Conservation (phyloP, 30 jellyfish, hydroid and myxozoan species). For the Pseudorhiza aurosa region DNA sequence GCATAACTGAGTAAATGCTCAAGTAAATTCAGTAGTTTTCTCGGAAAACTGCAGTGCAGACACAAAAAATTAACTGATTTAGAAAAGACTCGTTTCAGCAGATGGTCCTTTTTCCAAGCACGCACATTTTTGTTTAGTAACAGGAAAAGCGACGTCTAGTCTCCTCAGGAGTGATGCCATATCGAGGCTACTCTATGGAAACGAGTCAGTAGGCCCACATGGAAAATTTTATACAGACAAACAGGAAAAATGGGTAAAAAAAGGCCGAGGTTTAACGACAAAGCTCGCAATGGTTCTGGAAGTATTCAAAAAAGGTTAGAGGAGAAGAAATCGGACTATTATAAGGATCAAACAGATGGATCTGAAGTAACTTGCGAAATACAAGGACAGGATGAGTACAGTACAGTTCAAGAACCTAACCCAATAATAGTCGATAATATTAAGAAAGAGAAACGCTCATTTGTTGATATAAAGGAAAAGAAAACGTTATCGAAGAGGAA, state of each 20-base stretch:
- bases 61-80: no score
- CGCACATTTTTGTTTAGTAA: no score
- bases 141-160: no score
- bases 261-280: background rate
- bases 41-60: no score
- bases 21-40: no score
- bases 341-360: background rate
- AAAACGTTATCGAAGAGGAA: conserved; percentile 73
- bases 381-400: background rate
- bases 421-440: background rate
- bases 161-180: no score
- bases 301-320: background rate
- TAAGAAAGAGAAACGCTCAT: background rate
- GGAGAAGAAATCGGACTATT: background rate
- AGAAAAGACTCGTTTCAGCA: no score
- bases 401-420: conserved; percentile 14
- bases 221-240: no score
- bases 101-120: no score
- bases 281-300: background rate
- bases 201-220: no score
- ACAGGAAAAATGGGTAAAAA: background rate
- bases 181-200: no score
- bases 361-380: background rate
- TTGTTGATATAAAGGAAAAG: background rate
- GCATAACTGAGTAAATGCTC: no score